These are phyloP conservation scores for Peromyscus californicus DNA, from an alignment of 2,113 vertebrate genomes.

Conservation along the genomic window DNA sequence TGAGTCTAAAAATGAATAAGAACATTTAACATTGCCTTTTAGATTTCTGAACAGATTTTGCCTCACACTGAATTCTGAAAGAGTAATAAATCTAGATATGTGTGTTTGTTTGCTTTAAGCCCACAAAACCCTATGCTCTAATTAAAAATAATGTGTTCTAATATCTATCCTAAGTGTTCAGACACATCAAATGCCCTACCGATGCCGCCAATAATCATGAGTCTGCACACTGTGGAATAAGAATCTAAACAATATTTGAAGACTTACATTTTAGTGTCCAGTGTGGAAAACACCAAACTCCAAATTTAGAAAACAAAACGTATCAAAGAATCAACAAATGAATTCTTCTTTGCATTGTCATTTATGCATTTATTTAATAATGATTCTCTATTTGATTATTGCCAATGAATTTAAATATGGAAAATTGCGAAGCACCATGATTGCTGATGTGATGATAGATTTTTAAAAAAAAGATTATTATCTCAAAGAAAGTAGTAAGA, in stretches of 20 bases:
- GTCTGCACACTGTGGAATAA: neutral
- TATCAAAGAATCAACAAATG: neutral
- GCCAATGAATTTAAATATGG: neutral
- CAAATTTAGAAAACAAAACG: neutral
- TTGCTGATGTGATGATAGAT: neutral
- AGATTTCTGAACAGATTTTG: neutral
- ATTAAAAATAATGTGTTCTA: neutral
- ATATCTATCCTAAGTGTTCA: neutral
- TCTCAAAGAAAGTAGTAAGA: neutral
- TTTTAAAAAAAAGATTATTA: neutral
- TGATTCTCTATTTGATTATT: neutral
- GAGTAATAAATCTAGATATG: neutral
- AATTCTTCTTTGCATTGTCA: neutral
- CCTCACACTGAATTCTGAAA: neutral
- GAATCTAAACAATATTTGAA: neutral
- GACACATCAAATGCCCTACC: neutral
- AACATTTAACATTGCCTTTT: neutral
- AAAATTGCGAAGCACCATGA: neutral
- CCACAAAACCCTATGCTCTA: neutral
- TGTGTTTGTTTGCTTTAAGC: neutral
- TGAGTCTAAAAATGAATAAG: neutral
- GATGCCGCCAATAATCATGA: neutral
- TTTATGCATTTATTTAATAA: neutral
- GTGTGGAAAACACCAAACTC: neutral
- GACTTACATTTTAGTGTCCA: neutral